Evolutionary conservation across 2,113 vertebrate species (phyloP), one percentile per base, ranked within the genome.

Genomic region (Erythrolamprus reginae): DNA sequence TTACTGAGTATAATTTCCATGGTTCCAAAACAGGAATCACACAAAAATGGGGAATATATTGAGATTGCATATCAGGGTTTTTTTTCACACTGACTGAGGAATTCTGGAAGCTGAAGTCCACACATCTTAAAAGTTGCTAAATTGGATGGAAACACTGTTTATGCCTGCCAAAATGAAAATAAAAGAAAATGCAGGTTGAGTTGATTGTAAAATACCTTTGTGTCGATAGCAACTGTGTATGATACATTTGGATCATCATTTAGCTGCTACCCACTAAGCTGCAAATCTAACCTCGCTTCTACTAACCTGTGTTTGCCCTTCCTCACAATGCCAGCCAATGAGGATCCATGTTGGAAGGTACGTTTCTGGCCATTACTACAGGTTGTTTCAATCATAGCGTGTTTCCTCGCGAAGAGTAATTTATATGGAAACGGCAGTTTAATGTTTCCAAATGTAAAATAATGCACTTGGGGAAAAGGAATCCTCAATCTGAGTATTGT

Each of bases 291-390:
- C 82, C 55, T 89, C 0, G 0, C 51, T 61, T 85, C 82, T 96
- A 96, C 98, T 99, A 99, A 99, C 95, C 21, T 98, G 28, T 97
- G 98, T 95, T 99, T 96, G 98, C 94, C 97, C 98, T 97, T 98
- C 97, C 95, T 97, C 96, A 93, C 96, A 83, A 96, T 93, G 98
- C 98, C 92, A 99, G 99, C 98, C 97, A 97, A 98, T 97, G 98
- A 98, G 98, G 99, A 99, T 89, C 97, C 98, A 91, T 98, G 98
- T 97, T 99, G 99, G 99, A 99, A 99, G 99, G 99, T 99, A 99
- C 0, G 97, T 97, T 95, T 55, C 24, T 58, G 56, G 84, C 4
- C 85, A 10, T 85, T 94, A 83, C 38, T 53, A 50, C 17, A 83
- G 53, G 88, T 89, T 87, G 82, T 89, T 42, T 47, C 70, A 70